Conservation (phyloP, 2,888 invertebrate genomes). For the Alloplasta piceator region DNA sequence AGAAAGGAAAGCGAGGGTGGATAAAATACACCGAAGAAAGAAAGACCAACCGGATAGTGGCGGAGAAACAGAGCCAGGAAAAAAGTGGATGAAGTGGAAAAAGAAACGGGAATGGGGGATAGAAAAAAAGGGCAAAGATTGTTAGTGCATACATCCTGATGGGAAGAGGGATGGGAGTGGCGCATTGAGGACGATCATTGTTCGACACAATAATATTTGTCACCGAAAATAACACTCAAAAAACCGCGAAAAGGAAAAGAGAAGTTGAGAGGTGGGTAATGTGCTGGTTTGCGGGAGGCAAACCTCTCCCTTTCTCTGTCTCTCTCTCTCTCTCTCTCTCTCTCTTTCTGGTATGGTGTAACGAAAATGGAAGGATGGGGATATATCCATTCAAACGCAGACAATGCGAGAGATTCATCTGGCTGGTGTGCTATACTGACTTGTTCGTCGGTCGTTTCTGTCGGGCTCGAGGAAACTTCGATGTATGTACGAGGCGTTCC, state of each 20-base stretch:
- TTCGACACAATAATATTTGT: constrained; percentile 83
- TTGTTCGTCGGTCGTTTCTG: constrained; percentile 62
- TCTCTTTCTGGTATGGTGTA: constrained; percentile 49
- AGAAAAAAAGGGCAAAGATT: constrained; percentile 49
- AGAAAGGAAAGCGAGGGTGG: constrained; percentile 4
- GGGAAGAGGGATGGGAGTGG: constrained; percentile 64
- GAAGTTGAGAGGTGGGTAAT: constrained; percentile 58
- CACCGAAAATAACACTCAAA: constrained; percentile 81
- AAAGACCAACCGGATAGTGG: neutral
- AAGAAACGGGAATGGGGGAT: constrained; percentile 4
- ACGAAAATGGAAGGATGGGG: constrained; percentile 73
- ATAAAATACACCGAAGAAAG: constrained; percentile 36
- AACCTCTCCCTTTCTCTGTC: constrained; percentile 5
- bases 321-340: too few relatives aligned
- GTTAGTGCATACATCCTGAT: constrained; percentile 43
- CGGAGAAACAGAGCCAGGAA: constrained; percentile 4
- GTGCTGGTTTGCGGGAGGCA: constrained; percentile 47
- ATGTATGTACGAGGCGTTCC: constrained; percentile 7
- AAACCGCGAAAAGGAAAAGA: constrained; percentile 68
- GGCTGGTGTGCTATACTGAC: constrained; percentile 73
- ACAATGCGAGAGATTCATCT: constrained; percentile 80
- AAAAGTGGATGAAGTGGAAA: constrained; percentile 48
- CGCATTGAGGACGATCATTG: constrained; percentile 81
- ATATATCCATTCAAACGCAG: constrained; percentile 66
- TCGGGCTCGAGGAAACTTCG: constrained; percentile 53